phyloP scores from a whole-genome alignment of 2,888 invertebrate genomes.

The Meteorus cinctellus region DNA sequence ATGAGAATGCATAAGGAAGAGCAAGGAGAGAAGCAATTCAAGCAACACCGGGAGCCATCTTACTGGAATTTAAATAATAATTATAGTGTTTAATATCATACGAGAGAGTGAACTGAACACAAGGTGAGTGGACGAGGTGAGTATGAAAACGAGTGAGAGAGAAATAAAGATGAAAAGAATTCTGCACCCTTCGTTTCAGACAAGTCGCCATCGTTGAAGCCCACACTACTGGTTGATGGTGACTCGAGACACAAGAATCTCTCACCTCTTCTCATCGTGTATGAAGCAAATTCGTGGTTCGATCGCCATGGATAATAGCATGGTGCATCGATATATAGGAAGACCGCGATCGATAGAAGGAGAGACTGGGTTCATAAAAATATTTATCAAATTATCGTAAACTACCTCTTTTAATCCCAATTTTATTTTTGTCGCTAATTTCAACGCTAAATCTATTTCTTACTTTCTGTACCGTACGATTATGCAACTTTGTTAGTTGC shows the following conservation, averaged over 20 bases:
- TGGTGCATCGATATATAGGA: constrained; percentile 13
- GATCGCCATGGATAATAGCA: constrained; percentile 38
- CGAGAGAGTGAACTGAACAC: constrained; percentile 46
- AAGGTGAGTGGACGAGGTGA: not conserved
- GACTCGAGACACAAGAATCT: constrained; percentile 39
- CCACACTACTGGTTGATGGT: constrained; percentile 28
- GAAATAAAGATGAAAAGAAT: constrained; percentile 3
- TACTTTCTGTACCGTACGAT: too few species aligned
- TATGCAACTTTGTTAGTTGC: too few species aligned
- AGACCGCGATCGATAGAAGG: not conserved
- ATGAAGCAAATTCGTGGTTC: constrained; percentile 24
- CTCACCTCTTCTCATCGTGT: constrained; percentile 38
- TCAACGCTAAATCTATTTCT: not conserved
- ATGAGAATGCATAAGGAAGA: constrained; percentile 52
- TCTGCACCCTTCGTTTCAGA: constrained; percentile 33
- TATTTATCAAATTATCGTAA: constrained; percentile 44
- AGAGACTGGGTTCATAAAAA: constrained; percentile 35
- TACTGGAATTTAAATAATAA: constrained; percentile 73
- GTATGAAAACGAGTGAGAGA: constrained; percentile 47
- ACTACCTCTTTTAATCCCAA: not conserved
- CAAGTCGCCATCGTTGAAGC: constrained; percentile 22
- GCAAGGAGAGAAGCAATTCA: constrained; percentile 38
- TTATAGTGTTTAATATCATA: constrained; percentile 73
- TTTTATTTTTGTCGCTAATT: not conserved
- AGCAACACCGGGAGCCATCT: constrained; percentile 72